Evolutionary conservation across 2,113 vertebrate species (phyloP), one percentile per base, ranked within the genome.

Genomic region (Forbesichthys papilliferus): DNA sequence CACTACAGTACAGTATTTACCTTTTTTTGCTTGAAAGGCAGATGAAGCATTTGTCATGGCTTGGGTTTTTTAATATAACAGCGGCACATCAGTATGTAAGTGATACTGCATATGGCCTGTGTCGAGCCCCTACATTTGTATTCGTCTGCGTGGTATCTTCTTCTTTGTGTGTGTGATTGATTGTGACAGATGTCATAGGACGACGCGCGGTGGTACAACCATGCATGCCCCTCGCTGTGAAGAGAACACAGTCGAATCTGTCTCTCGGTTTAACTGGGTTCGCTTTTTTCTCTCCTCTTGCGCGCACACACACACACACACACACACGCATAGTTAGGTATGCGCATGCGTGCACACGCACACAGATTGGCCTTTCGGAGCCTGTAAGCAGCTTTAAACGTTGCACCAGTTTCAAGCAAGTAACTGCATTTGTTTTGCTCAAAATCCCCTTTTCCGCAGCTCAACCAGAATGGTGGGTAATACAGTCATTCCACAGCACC

Each of bases 231-330:
- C 61, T 49, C 46, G 71, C 69, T 58, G 61, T 49, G 61, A 60
- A n/a, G 51, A 46, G 60, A 63, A 20, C 56, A 4, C 61, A 64
- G 48, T 11, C 11, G 20, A 48, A 69, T 82, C 79, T 81, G 75
- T 77, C 60, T 78, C 69, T 42, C 16, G 66, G 73, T 84, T 87
- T 76, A 80, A 75, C 78, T 66, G 68, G 64, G 61, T 76, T 72
- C 71, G 79, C 13, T 13, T 10, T 64, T 18, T 33, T 11, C 61
- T 11, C 61, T 5, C 47, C 61, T 5, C 47, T 20, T 14, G 9
- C 61, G 14, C 62, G 47, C 64, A 56, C 47, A 47, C 53, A 56
- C n/a, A 56, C 64, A 56, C 53, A 56, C 53, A 66, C 64, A 46
- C 64, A 55, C 52, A 57, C 42, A 56, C 47, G 0, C 4, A 64